Base-by-base conservation (phyloP, 2,888 invertebrate genomes). In the Leptopilina syphax region DNA sequence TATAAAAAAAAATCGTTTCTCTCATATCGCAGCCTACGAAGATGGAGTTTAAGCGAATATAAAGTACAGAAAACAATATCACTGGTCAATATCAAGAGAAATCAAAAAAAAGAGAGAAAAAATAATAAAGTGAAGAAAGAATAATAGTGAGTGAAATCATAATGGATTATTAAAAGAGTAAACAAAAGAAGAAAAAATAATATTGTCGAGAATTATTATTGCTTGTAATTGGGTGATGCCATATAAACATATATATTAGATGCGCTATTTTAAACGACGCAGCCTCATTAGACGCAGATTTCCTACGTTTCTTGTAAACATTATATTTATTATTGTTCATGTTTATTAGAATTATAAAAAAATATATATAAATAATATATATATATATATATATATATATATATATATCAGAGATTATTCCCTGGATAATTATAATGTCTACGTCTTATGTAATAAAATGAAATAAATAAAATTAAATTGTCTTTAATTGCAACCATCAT, bases 271-370 rank as follows among this genome's bases (percentile, higher is more conserved):
- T 90, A 88, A 90, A 89, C 85, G 84, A 88, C 87, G 89, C 90
- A 89, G 90, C 89, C 90, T 91, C 88, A 90, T 90, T 90, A 89
- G 88, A 86, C 87, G 90, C 91, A 88, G 87, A 90, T 89, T 91
- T 90, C 90, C 88, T 91, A 89, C 84, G 89, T 91, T 73, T 91
- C 89, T 89, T 88, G 88, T 90, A 90, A 87, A 90, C 90, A 88
- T 89, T 91, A 89, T 91, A 91, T 91, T 91, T 91, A 91, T 91
- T 89, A 91, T 91, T 91, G 91, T 91, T 92, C 91, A 92, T 90
- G 91, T 91, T 91, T 91, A 91, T 89, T 92, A 91, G 91, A 92
- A 90, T 90, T 89, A 90, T 88, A 88, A 85, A 84, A 63, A 80
- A 76, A 77, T 80, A 83, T 80, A 50, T 50, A 50, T 50, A 50